Base-by-base conservation (phyloP, 2,113 vertebrate genomes). In the Cyanistes caeruleus region DNA sequence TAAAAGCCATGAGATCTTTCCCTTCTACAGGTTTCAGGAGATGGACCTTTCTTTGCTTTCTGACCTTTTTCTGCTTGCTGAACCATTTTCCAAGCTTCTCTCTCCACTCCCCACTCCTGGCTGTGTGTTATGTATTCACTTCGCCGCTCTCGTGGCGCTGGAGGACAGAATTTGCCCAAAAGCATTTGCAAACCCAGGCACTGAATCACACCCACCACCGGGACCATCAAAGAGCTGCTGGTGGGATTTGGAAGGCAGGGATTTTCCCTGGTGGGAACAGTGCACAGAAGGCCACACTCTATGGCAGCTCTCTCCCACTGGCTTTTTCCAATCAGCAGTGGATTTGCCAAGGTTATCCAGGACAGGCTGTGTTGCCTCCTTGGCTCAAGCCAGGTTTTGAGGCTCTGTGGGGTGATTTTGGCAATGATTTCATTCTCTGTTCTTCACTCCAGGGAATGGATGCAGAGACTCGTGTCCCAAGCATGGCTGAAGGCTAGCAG, bases 231-330 rank as follows among this genome's bases (percentile, higher is more conserved):
- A 19, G 53, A 52, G 53, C 44, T 85, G 30, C 67, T 33, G 22
- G 11, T 52, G 59, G 49, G 59, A 10, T 65, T 72, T 64, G 52
- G 14, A 18, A 23, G 2, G 3, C 46, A 15, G 44, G 86, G 37
- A 13, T 49, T 35, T 28, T 65, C 41, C 51, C 43, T 6, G 2
- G 0, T 1, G 31, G 37, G 16, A n/a, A 6, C 46, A 2, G 1
- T 6, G 43, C 11, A 3, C 1, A 4, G 83, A 30, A 22, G 28
- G 18, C 28, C 28, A 7, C 0, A 1, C 8, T 39, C 80, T 11
- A 5, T 18, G 12, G 15, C 30, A 68, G 46, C 28, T 17, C 81
- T 52, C 70, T 62, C 22, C 22, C 30, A 0, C 55, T 44, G 87
- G 10, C 14, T 46, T 44, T 67, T 46, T n/a, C 48, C 67, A 41